phyloP scores from a whole-genome alignment of 1,140 invertebrate species.

The Nylanderia fulva region DNA sequence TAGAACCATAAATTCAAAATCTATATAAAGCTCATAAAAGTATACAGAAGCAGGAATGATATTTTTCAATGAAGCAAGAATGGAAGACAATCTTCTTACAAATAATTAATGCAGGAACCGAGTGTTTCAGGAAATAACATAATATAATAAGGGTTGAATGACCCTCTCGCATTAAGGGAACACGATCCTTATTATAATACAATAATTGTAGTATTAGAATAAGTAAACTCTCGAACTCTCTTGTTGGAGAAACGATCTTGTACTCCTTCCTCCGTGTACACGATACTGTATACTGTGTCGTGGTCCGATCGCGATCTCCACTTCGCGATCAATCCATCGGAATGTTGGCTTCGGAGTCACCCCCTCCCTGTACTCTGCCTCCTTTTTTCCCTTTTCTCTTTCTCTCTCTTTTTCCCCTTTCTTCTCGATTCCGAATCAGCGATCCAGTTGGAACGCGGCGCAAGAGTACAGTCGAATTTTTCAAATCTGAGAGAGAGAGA shows the following conservation, averaged over 20 bases:
- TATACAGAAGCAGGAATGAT: too few species aligned
- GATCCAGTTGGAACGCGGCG: slow-evolving; percentile 56
- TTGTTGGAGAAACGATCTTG: slow-evolving; percentile 1
- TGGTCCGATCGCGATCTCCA: slow-evolving; percentile 34
- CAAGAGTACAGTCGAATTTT: slow-evolving; percentile 43
- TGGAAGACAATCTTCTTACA: not conserved
- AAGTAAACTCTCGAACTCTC: too few species aligned
- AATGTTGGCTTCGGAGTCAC: slow-evolving; percentile 42
- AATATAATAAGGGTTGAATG: slow-evolving; percentile 44
- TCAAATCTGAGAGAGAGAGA: slow-evolving; percentile 17
- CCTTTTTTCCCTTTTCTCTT: not conserved
- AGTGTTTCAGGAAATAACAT: not conserved
- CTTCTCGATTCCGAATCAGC: slow-evolving; percentile 62
- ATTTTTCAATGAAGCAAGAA: not conserved
- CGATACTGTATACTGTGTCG: not conserved
- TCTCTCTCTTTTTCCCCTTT: not conserved
- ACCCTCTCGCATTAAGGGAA: not conserved
- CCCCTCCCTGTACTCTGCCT: slow-evolving; percentile 4
- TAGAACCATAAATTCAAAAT: too few species aligned
- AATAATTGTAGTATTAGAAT: slow-evolving; percentile 3
- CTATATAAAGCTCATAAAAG: too few species aligned
- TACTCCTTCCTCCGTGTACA: not conserved
- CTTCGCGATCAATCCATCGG: slow-evolving; percentile 50
- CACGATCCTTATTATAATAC: slow-evolving; percentile 18
- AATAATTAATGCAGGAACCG: not conserved